These are phyloP conservation scores for Malacoctenus gilli DNA, from an alignment of 2,797 vertebrate species.

Conservation along the genomic window DNA sequence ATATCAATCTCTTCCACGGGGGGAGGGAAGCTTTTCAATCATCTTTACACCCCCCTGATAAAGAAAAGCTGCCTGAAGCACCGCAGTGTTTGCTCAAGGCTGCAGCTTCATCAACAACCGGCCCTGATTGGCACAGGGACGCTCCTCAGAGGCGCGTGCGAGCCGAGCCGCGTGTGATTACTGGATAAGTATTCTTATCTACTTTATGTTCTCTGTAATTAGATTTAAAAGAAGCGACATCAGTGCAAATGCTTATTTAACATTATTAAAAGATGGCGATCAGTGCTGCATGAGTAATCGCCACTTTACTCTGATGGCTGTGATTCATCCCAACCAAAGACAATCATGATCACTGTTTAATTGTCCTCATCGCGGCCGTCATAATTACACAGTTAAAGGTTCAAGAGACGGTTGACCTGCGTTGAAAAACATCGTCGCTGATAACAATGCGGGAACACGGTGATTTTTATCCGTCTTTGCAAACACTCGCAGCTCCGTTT, in stretches of 20 bases:
- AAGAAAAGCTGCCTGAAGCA: too few species aligned
- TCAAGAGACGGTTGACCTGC: neutral
- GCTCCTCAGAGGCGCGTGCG: conserved; percentile 3
- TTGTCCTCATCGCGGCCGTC: conserved; percentile 5
- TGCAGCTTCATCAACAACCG: conserved; percentile 44
- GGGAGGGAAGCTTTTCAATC: conserved; percentile 13
- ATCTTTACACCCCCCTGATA: neutral
- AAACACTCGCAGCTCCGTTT: conserved; percentile 1
- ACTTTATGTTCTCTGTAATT: conserved; percentile 33
- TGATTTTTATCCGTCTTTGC: neutral
- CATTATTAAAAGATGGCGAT: conserved; percentile 28
- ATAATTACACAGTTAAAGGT: conserved; percentile 10
- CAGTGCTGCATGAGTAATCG: conserved; percentile 30
- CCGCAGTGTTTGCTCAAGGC: neutral
- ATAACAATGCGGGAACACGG: neutral
- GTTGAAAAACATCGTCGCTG: conserved; percentile 7
- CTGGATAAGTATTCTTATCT: conserved; percentile 48
- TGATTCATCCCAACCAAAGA: conserved; percentile 22
- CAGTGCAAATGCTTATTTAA: conserved; percentile 22
- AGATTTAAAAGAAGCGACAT: conserved; percentile 18
- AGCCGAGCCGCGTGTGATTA: conserved; percentile 26
- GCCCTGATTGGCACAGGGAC: conserved; percentile 21
- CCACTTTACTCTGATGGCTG: conserved; percentile 23
- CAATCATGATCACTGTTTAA: conserved; percentile 12
- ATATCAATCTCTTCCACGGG: too few species aligned